A percentile compares a stretch with the other conserved stretches of the same genome.
Evolutionary conservation across 2,113 vertebrate species (phyloP).

Genomic region (Pelecanoides urinatrix): DNA sequence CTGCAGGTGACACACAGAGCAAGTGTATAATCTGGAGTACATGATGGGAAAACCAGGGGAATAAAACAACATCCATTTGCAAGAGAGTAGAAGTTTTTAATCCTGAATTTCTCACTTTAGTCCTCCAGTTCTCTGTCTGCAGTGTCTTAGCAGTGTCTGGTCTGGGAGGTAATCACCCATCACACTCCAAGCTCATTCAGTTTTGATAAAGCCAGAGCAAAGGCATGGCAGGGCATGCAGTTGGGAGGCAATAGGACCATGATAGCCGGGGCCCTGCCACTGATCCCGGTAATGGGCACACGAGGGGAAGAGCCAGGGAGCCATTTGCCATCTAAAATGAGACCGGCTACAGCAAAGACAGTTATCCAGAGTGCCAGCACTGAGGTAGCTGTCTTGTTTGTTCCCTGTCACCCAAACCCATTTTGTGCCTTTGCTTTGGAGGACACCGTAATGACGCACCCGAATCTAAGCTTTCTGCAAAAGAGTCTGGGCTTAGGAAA

Average conservation of each 20-base stretch:
- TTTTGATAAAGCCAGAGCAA: not conserved
- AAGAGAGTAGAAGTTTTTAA: not conserved
- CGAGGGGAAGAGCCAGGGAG: not conserved
- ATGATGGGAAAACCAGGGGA: not conserved
- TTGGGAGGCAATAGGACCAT: not conserved
- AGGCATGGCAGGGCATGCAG: not conserved
- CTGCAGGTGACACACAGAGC: not conserved
- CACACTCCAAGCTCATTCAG: not conserved
- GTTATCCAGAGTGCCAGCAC: not conserved
- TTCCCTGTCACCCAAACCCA: not conserved
- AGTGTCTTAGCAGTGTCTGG: not conserved
- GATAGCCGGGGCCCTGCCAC: not conserved
- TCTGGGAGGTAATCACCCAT: not conserved
- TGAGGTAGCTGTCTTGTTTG: not conserved
- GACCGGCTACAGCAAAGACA: not conserved
- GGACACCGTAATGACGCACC: not conserved
- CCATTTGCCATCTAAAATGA: not conserved
- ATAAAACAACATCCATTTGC: not conserved
- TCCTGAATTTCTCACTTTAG: not conserved
- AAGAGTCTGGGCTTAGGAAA: not conserved
- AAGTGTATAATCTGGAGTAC: not conserved
- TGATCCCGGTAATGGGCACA: not conserved
- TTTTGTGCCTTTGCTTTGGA: not conserved
- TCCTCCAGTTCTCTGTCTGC: not conserved
- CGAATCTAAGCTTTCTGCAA: not conserved